Conservation (phyloP, 2,888 invertebrate species). For the Cacoxenus indagator region DNA sequence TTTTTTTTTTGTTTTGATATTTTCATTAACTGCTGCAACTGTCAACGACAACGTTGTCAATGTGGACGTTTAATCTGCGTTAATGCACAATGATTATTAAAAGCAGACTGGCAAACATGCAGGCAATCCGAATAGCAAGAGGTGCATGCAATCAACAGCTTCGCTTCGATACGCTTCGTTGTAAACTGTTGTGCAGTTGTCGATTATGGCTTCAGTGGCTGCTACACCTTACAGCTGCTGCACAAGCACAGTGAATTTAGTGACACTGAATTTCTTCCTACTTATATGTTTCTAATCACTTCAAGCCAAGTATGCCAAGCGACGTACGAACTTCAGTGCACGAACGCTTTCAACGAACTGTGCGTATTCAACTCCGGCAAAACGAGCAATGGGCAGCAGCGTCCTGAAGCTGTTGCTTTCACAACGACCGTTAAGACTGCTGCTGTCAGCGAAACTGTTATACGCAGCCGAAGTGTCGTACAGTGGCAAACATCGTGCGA, state of each 20-base stretch:
- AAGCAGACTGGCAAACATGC: not conserved
- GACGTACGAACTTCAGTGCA: conserved; percentile 47
- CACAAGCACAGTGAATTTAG: too few species aligned
- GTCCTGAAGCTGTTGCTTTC: conserved; percentile 37
- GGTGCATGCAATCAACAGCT: not conserved
- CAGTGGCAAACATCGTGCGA: not conserved
- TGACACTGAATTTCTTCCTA: too few species aligned
- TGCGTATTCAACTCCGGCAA: conserved; percentile 35
- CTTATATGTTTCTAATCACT: not conserved
- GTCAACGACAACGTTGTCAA: not conserved
- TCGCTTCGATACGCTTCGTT: too few species aligned
- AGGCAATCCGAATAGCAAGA: not conserved
- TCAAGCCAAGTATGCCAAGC: not conserved
- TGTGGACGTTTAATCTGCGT: not conserved
- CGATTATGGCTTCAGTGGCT: too few species aligned
- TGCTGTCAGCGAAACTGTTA: conserved; percentile 40
- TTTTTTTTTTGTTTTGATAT: too few species aligned
- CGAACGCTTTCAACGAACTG: conserved; percentile 56
- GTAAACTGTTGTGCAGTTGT: too few species aligned
- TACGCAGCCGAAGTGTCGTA: conserved; percentile 33
- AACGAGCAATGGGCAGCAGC: not conserved
- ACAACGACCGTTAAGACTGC: not conserved
- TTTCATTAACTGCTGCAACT: too few species aligned
- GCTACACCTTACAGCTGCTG: too few species aligned
- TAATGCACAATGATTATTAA: not conserved